Conservation (phyloP, 35 echinoderm and acorn worm species). For the Amphiura filiformis region DNA sequence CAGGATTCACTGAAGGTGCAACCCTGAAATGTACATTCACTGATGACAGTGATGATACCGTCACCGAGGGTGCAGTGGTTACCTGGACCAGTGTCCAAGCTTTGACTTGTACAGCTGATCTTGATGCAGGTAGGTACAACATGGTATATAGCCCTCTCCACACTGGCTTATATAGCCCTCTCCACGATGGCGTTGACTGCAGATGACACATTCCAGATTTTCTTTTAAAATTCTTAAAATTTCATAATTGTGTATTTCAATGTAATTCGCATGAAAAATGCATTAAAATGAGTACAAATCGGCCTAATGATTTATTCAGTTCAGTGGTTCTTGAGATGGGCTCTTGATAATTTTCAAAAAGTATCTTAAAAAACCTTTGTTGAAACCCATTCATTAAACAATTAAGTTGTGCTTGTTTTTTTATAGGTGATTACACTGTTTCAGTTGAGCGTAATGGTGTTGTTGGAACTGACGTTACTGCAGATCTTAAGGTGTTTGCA, state of each 20-base stretch:
- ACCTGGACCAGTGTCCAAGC: neutral
- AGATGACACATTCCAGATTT: neutral
- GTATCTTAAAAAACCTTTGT: neutral
- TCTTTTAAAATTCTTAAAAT: neutral
- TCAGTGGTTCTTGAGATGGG: neutral
- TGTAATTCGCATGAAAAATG: too few relatives aligned
- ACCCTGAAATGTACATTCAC: constrained; percentile 57
- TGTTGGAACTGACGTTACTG: neutral
- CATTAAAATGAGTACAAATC: too few relatives aligned
- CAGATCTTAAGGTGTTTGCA: neutral
- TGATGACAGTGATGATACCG: neutral
- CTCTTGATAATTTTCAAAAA: neutral
- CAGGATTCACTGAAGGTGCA: constrained; percentile 59
- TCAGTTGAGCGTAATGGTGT: neutral
- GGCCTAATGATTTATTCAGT: neutral
- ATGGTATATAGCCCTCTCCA: neutral
- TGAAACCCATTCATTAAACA: neutral
- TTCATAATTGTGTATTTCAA: neutral
- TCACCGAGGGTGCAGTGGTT: neutral
- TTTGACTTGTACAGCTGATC: neutral
- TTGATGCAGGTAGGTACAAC: neutral
- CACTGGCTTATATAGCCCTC: neutral
- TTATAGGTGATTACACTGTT: neutral
- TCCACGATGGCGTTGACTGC: neutral
- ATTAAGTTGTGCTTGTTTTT: neutral